Evolutionary conservation across 2,113 vertebrate species (phyloP).

Genomic region (Elephas maximus): DNA sequence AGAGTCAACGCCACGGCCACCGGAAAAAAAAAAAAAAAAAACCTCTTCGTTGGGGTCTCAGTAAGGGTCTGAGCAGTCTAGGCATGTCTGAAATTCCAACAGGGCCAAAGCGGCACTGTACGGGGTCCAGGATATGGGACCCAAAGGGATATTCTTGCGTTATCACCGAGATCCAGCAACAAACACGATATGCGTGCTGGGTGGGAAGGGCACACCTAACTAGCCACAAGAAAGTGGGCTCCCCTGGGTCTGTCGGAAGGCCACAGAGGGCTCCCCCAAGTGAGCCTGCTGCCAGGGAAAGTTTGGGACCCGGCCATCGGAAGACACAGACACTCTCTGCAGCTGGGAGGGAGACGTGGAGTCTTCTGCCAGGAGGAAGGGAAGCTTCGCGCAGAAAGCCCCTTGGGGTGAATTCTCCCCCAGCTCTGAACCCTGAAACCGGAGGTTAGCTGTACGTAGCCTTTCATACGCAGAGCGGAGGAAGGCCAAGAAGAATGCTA

Average conservation of each 20-base stretch:
- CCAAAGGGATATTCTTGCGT: too few relatives aligned
- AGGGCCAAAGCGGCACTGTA: background rate
- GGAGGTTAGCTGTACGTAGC: background rate
- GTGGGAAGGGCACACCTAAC: background rate
- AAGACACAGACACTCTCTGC: background rate
- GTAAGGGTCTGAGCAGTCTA: too few relatives aligned
- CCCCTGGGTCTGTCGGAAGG: background rate
- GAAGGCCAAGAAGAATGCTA: background rate
- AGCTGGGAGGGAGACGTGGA: background rate
- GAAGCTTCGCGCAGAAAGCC: background rate
- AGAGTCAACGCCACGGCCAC: too few relatives aligned
- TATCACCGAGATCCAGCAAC: background rate
- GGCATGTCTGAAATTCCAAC: accelerated
- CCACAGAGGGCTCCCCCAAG: accelerated
- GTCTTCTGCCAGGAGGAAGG: background rate
- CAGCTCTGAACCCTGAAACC: background rate
- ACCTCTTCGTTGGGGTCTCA: background rate
- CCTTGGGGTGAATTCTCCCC: accelerated
- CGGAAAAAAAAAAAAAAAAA: too few relatives aligned
- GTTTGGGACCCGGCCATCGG: background rate
- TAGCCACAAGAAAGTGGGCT: accelerated
- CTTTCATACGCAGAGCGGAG: background rate
- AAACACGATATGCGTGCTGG: background rate
- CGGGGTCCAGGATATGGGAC: accelerated
- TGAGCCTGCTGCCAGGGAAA: background rate